Evolutionary conservation across 1,140 invertebrate genomes (phyloP).

Genomic region (Drosophila kohkoa): DNA sequence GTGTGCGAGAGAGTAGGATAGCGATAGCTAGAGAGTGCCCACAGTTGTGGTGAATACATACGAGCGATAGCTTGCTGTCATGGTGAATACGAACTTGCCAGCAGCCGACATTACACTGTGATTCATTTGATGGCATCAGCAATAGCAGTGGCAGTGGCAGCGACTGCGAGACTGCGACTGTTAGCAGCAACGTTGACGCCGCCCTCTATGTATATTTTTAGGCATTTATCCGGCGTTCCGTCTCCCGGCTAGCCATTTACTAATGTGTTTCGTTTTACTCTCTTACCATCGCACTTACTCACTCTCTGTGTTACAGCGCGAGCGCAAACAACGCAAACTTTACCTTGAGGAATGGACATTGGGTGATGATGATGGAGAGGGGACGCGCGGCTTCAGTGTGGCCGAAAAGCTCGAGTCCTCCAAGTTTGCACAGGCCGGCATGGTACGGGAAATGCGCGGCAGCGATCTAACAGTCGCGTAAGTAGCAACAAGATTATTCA

Average conservation of each 20-base stretch:
- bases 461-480: conserved; percentile 90
- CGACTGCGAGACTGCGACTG: not conserved
- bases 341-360: conserved; percentile 97
- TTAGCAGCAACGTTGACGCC: conserved; percentile 33
- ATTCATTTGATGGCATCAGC: conserved; percentile 68
- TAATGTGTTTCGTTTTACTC: conserved; percentile 35
- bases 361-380: conserved; percentile 96
- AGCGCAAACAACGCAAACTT: conserved; percentile 94
- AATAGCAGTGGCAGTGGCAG: conserved; percentile 8
- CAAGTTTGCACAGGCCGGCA: conserved; percentile 90
- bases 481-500: conserved; percentile 46
- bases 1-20: conserved; percentile 1
- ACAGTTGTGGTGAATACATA: conserved; percentile 9
- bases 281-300: not conserved
- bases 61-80: conserved; percentile 1
- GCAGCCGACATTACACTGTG: conserved; percentile 39
- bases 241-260: conserved; percentile 41
- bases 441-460: conserved; percentile 95
- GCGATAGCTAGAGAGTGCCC: conserved; percentile 10
- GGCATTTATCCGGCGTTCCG: conserved; percentile 43
- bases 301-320: conserved; percentile 87
- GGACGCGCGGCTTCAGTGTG: conserved; percentile 93
- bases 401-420: conserved; percentile 96
- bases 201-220: conserved; percentile 72
- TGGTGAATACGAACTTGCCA: conserved; percentile 31